Evolutionary conservation across 2,888 invertebrate genomes (phyloP), one percentile per base, ranked within the genome.

Genomic region (Ichneumoninae sp.): DNA sequence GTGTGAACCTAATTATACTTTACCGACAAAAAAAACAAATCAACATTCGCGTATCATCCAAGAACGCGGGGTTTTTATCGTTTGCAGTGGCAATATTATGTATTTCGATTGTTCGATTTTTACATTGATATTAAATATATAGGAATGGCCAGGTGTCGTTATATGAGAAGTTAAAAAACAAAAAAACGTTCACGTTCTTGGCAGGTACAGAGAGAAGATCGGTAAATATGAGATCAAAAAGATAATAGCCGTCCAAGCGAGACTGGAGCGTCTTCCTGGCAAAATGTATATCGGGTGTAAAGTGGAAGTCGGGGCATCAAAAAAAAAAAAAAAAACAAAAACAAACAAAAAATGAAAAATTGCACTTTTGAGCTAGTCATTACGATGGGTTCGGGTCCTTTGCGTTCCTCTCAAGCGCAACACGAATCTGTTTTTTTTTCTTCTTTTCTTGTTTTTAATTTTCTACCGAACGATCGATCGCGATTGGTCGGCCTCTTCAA

Each of bases 351-450:
- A 40, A 80, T 8, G 57, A 82, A 84, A 88, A 88, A 86, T 70
- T 87, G 86, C 87, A 89, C 88, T 90, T 90, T 90, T 89, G 89
- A 91, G 89, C 91, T 92, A 93, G 92, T 92, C 92, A 91, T 90
- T 89, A 88, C 89, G 88, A 89, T 89, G 88, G 86, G 87, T 87
- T 87, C 87, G 88, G 90, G 86, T 91, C 89, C 88, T 91, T 89
- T 87, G 89, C 92, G 90, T 90, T 87, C 86, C 87, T 88, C 86
- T 89, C 86, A 86, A 83, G 85, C 86, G 86, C 87, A 80, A 82
- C 82, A 77, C 84, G 71, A 79, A 75, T 86, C 84, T 82, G 75
- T 82, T 69, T 76, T 72, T 52, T 75, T 44, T 40, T 44, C 57
- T 10, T 22, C 60, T 66, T 78, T 79, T n/a, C 52, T 75, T 30